Base-by-base conservation (phyloP, 2,888 invertebrate species). In the Agrochola circellaris region DNA sequence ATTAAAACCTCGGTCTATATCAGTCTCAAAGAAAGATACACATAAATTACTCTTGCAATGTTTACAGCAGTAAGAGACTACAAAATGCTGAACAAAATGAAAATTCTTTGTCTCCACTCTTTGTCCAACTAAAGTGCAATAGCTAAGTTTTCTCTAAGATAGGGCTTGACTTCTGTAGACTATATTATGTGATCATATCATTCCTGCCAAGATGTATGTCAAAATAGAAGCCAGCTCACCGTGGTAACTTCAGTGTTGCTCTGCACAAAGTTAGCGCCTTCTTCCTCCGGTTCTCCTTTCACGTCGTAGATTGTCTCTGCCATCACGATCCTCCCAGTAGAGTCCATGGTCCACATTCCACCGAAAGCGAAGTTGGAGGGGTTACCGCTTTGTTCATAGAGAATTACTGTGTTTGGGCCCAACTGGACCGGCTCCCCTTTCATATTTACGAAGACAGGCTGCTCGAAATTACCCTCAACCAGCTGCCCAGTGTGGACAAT, bases 301-400 rank as follows among this genome's bases (percentile, higher is more conserved):
- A 97, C 97, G 81, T 97, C 97, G 72, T 97, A 97, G 45, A 97
- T 96, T 0, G 97, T 96, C 82, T 97, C 97, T 0, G 97, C 96
- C 96, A 97, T 96, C 3, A 97, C 96, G n/a, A 97, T 96, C 38
- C 97, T 89, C 0, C 97, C 97, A 0, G 97, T 94, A 2, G 94
- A 93, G 78, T 97, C 97, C 95, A 97, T 96, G 0, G 96, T 96
- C 96, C 97, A 96, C 96, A 97, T 97, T 0, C 97, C 97, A 3
- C 96, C 96, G 66, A 97, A 97, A 0, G 97, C 94, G 73, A 95
- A 97, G 87, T 96, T 96, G 0, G 96, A 96, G 0, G 96, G 96
- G 58, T 95, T 96, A 0, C 96, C 96, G 67, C 96, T 96, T 84
- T 96, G 97, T 77, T 97, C 97, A 70, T 97, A 97, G 0, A 97